These are phyloP conservation scores for Bufotes viridis DNA, from an alignment of 2,797 vertebrate species.

Conservation along the genomic window DNA sequence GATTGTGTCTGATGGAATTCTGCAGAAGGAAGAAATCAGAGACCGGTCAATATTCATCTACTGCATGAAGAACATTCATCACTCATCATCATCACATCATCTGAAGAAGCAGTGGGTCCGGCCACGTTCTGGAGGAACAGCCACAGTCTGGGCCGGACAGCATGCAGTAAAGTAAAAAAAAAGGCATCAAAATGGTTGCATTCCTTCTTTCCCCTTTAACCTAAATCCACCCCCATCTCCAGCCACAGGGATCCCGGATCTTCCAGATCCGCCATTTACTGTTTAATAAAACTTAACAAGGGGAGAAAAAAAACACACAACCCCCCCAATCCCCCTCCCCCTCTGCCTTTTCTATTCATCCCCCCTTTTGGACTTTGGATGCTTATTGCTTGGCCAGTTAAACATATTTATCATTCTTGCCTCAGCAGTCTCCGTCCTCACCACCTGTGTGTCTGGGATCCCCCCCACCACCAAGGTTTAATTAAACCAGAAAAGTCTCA, in stretches of 20 bases:
- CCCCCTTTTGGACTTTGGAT: slow-evolving; percentile 53
- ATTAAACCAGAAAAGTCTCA: slow-evolving; percentile 52
- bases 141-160: neutral
- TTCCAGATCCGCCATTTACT: slow-evolving; percentile 64
- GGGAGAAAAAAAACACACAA: slow-evolving; percentile 62
- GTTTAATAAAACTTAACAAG: slow-evolving; percentile 68
- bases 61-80: neutral
- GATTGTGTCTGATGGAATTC: slow-evolving; percentile 97
- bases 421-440: slow-evolving; percentile 52
- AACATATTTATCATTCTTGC: slow-evolving; percentile 72
- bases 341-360: slow-evolving; percentile 53
- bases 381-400: slow-evolving; percentile 65
- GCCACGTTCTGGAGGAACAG: neutral
- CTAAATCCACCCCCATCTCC: neutral
- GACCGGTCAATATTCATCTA: slow-evolving; percentile 12
- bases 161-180: neutral
- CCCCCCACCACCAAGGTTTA: slow-evolving; percentile 50
- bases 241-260: slow-evolving; percentile 60
- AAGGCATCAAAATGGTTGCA: slow-evolving; percentile 32
- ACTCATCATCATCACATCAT: neutral
- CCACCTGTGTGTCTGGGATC: slow-evolving; percentile 53
- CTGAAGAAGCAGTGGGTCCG: neutral
- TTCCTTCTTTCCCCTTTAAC: slow-evolving; percentile 23
- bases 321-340: slow-evolving; percentile 51
- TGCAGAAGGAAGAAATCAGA: slow-evolving; percentile 67